phyloP scores from a whole-genome alignment of 92 coral and sea anemone species.

The Diadumene lineata region DNA sequence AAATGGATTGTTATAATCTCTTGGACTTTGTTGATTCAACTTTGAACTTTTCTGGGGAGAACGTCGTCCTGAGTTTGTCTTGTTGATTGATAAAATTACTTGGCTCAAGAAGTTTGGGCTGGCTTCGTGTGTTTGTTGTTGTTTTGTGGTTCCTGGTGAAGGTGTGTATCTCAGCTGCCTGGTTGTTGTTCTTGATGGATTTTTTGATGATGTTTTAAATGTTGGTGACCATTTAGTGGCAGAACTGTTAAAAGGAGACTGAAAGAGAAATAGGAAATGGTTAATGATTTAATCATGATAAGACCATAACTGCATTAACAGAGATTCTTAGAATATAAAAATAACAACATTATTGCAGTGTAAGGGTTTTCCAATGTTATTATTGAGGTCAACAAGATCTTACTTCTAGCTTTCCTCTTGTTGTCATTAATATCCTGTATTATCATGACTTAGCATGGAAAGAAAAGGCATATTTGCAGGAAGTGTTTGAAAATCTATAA shows the following conservation, averaged over 20 bases:
- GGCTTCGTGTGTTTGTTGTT: not conserved
- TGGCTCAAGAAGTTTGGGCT: constrained; percentile 34
- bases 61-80: not conserved
- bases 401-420: too few species aligned
- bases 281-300: too few species aligned
- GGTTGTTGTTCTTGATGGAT: not conserved
- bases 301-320: not conserved
- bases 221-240: constrained; percentile 10
- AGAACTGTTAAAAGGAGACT: constrained; percentile 13
- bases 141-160: not conserved
- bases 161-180: not conserved
- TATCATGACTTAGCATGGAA: too few species aligned
- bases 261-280: not conserved
- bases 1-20: constrained; percentile 21
- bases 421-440: too few species aligned
- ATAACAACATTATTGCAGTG: not conserved
- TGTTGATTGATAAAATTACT: constrained; percentile 25
- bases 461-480: too few species aligned
- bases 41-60: not conserved
- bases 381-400: too few species aligned
- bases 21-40: constrained; percentile 1
- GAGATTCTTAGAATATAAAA: not conserved
- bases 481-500: too few species aligned
- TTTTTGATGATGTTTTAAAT: not conserved
- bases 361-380: too few species aligned